Conservation (phyloP, 2,113 vertebrate species). For the Rhagologus leucostigma region DNA sequence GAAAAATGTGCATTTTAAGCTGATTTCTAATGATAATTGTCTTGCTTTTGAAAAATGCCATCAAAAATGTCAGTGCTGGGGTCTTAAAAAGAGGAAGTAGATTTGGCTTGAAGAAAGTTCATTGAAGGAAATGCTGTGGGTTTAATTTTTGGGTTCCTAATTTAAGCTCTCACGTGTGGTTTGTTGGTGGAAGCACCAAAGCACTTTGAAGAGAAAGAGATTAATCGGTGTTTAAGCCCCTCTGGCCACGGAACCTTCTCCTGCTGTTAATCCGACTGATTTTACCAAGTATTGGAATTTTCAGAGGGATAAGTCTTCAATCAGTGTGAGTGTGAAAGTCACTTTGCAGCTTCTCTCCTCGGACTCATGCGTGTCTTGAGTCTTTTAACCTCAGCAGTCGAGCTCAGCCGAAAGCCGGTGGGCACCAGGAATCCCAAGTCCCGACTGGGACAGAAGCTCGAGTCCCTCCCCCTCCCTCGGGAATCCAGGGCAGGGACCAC, state of each 20-base stretch:
- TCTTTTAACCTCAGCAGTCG: neutral
- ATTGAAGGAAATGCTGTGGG: constrained; percentile 7
- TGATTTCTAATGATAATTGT: neutral
- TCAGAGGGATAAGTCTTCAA: neutral
- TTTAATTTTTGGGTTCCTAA: constrained; percentile 23
- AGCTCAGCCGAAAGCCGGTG: neutral
- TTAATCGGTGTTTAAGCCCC: accelerated
- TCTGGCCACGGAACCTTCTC: neutral
- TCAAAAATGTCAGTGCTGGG: neutral
- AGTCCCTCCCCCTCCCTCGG: neutral
- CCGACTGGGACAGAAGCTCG: neutral
- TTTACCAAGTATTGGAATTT: neutral
- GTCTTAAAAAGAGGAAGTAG: constrained; percentile 4
- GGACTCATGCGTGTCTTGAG: accelerated
- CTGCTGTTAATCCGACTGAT: neutral
- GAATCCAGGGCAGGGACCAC: neutral
- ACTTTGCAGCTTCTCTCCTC: neutral
- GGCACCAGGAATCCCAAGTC: neutral
- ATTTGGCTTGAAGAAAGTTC: neutral
- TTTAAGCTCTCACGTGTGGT: neutral
- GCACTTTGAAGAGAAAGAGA: neutral
- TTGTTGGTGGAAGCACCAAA: neutral
- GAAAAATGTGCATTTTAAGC: neutral
- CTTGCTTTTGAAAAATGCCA: neutral
- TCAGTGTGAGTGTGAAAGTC: neutral